Evolutionary conservation across 2,797 vertebrate genomes (phyloP).

Genomic region (Acipenser ruthenus): DNA sequence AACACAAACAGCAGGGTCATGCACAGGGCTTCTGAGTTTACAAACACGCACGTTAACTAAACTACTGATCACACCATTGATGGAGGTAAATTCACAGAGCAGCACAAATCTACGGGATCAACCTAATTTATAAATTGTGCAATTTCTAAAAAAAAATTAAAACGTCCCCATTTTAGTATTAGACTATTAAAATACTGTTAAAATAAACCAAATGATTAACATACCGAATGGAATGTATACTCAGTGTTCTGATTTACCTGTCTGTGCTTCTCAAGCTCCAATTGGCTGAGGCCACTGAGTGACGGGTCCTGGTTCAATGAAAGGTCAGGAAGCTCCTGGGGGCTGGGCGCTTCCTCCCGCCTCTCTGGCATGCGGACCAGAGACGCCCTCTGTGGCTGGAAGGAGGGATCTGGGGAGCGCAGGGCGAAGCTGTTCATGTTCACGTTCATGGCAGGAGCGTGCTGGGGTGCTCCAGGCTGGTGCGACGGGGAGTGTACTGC

Average conservation of each 20-base stretch:
- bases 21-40: neutral
- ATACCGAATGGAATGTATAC: too few relatives aligned
- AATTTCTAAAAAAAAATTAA: too few relatives aligned
- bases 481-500: constrained; percentile 55
- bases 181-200: too few relatives aligned
- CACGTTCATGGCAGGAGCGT: constrained; percentile 55
- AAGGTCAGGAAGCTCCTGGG: constrained; percentile 68
- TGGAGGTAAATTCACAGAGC: too few relatives aligned
- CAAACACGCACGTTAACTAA: too few relatives aligned
- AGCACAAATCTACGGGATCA: too few relatives aligned
- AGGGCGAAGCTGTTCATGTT: constrained; percentile 37
- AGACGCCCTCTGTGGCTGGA: constrained; percentile 51
- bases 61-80: too few relatives aligned
- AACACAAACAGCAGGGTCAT: neutral
- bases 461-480: constrained; percentile 62
- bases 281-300: constrained; percentile 73
- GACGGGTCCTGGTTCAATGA: constrained; percentile 68
- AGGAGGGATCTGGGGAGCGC: constrained; percentile 55
- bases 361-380: constrained; percentile 62
- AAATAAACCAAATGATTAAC: too few relatives aligned
- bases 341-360: constrained; percentile 53
- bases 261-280: constrained; percentile 87
- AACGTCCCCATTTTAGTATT: too few relatives aligned
- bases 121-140: too few relatives aligned
- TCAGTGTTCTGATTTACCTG: constrained; percentile 60